A percentile compares a stretch with the other conserved stretches of the same genome.
Conservation (phyloP, 2,797 vertebrate genomes). For the Paratrypauchen microcephalus region DNA sequence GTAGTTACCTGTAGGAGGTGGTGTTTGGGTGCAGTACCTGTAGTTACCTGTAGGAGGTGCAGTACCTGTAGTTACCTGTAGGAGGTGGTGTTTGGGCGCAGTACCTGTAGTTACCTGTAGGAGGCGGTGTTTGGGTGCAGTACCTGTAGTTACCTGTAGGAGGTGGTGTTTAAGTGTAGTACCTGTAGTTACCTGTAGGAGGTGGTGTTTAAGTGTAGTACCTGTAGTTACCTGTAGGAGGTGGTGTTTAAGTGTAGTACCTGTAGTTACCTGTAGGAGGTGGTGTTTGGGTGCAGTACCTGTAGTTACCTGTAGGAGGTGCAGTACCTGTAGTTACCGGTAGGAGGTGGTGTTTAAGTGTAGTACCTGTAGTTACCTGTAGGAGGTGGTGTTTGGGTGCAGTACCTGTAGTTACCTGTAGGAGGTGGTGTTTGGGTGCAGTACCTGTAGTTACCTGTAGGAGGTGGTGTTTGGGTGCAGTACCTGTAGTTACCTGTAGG, state of each 20-base stretch:
- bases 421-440: no score
- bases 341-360: no score
- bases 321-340: no score
- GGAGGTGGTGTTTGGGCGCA: no score
- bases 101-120: no score
- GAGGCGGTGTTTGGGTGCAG: no score
- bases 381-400: no score
- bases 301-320: no score
- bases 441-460: neutral
- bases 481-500: neutral
- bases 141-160: neutral
- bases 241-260: neutral
- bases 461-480: neutral
- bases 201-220: neutral
- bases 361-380: no score
- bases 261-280: neutral
- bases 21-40: neutral
- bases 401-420: no score
- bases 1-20: neutral
- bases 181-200: neutral
- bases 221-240: neutral
- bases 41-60: neutral
- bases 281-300: no score
- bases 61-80: no score
- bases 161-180: conserved; percentile 39